Percentiles rank a stretch among this genome's conserved stretches.
Conservation (phyloP, 2,888 invertebrate species). For the Uloborus plumipes region DNA sequence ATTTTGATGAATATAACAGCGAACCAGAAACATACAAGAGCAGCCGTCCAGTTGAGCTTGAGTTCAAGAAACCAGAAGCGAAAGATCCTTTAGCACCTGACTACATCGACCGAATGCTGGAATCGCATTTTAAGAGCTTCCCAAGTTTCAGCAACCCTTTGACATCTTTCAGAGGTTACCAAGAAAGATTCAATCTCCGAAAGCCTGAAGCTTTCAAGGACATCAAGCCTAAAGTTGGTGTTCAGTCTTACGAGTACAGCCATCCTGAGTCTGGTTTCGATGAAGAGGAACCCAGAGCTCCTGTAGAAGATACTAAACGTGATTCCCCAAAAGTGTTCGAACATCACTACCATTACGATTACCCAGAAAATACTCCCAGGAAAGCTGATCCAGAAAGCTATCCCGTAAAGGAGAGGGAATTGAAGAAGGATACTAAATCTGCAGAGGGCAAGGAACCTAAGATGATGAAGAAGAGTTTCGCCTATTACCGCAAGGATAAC, state of each 20-base stretch:
- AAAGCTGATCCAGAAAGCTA: constrained; percentile 5
- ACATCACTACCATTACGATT: constrained; percentile 36
- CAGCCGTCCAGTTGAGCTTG: constrained; percentile 27
- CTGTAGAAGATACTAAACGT: not conserved
- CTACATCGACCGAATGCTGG: constrained; percentile 55
- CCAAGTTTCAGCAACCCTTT: constrained; percentile 41
- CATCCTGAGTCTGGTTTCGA: constrained; percentile 48
- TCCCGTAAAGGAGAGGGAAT: constrained; percentile 14
- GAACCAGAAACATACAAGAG: constrained; percentile 19
- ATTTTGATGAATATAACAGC: not conserved
- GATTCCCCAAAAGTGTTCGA: constrained; percentile 24
- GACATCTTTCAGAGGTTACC: constrained; percentile 42
- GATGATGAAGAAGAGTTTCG: constrained; percentile 57
- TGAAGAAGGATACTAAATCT: constrained; percentile 15
- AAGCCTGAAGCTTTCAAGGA: constrained; percentile 33
- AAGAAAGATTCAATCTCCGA: constrained; percentile 51
- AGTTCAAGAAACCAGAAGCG: constrained; percentile 10
- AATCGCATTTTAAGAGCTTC: constrained; percentile 51
- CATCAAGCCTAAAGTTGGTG: constrained; percentile 38
- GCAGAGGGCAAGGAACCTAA: constrained; percentile 38
- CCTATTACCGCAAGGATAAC: constrained; percentile 61
- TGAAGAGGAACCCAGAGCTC: not conserved
- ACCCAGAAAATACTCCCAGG: constrained; percentile 7
- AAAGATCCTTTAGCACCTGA: constrained; percentile 41
- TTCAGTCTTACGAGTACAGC: constrained; percentile 34